A percentile compares a stretch with the other conserved stretches of the same genome.
Conservation (phyloP, 2,888 invertebrate species). For the Hemithea aestivaria region DNA sequence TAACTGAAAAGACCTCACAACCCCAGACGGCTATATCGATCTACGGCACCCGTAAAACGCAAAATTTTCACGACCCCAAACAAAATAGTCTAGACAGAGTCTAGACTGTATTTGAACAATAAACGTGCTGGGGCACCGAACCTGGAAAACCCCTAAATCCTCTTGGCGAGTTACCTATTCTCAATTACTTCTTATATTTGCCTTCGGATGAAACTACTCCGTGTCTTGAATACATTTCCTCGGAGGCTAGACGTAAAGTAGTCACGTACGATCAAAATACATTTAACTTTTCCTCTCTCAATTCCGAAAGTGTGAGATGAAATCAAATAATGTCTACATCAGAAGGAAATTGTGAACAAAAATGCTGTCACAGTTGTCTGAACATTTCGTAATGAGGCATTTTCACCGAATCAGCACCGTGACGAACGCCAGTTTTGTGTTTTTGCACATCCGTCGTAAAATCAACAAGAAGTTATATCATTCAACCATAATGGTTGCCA, state of each 20-base stretch:
- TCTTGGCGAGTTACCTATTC: constrained; percentile 4
- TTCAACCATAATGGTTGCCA: constrained; percentile 29
- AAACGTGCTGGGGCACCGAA: constrained; percentile 18
- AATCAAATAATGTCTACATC: constrained; percentile 5
- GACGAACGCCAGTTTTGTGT: constrained; percentile 18
- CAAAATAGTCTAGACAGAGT: constrained; percentile 62
- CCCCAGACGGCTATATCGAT: constrained; percentile 35
- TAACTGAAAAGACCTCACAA: not conserved
- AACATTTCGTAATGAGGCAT: constrained; percentile 22
- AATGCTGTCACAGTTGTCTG: constrained; percentile 15
- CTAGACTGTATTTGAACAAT: constrained; percentile 59
- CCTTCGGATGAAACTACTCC: constrained; percentile 18
- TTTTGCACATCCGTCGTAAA: constrained; percentile 34
- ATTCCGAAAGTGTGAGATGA: constrained; percentile 1
- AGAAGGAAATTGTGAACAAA: constrained; percentile 1
- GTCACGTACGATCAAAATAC: constrained; percentile 15
- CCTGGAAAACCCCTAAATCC: constrained; percentile 11
- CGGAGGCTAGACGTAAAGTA: constrained; percentile 10
- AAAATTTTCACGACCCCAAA: constrained; percentile 30
- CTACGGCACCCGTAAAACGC: constrained; percentile 26
- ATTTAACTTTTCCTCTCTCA: constrained; percentile 8
- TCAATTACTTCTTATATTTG: constrained; percentile 13
- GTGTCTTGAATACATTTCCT: constrained; percentile 17
- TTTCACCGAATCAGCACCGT: constrained; percentile 22
- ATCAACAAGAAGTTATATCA: constrained; percentile 34